Conservation (phyloP, 2,797 vertebrate species). For the Phoebastria nigripes region DNA sequence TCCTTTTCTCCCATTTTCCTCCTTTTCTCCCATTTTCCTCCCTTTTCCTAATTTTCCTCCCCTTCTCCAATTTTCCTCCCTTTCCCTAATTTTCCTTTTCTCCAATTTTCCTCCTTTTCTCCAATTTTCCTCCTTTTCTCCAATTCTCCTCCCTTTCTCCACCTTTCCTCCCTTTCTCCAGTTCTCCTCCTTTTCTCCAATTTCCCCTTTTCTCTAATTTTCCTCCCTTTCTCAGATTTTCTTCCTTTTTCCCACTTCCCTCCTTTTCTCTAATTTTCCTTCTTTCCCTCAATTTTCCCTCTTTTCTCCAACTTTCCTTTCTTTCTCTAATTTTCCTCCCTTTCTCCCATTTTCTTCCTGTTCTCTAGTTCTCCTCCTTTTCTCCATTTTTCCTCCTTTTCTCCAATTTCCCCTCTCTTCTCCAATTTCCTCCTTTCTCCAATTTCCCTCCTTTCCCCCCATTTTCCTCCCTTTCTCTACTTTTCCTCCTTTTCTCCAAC, state of each 20-base stretch:
- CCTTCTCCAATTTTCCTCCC: not conserved
- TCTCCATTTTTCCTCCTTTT: rapidly evolving
- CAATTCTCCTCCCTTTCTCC: rapidly evolving
- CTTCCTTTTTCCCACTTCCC: too few species aligned
- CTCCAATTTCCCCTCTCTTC: too few species aligned
- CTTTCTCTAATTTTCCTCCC: too few species aligned
- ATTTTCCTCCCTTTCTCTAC: rapidly evolving
- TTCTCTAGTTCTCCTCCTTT: not conserved
- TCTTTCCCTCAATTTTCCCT: not conserved
- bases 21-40: not conserved
- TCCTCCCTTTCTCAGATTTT: too few species aligned
- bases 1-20: not conserved
- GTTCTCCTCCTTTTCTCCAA: too few species aligned
- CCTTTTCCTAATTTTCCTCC: not conserved
- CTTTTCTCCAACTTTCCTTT: too few species aligned
- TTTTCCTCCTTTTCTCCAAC: not conserved
- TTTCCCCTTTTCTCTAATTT: not conserved
- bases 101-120: not conserved
- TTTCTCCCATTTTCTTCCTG: not conserved
- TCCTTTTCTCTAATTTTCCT: not conserved
- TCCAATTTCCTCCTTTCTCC: too few species aligned
- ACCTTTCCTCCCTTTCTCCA: rapidly evolving
- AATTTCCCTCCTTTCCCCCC: too few species aligned
- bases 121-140: rapidly evolving
- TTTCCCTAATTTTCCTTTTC: not conserved